Evolutionary conservation across 2,797 vertebrate genomes (phyloP), one percentile per base, ranked within the genome.

Genomic region (Taenioides sp.): DNA sequence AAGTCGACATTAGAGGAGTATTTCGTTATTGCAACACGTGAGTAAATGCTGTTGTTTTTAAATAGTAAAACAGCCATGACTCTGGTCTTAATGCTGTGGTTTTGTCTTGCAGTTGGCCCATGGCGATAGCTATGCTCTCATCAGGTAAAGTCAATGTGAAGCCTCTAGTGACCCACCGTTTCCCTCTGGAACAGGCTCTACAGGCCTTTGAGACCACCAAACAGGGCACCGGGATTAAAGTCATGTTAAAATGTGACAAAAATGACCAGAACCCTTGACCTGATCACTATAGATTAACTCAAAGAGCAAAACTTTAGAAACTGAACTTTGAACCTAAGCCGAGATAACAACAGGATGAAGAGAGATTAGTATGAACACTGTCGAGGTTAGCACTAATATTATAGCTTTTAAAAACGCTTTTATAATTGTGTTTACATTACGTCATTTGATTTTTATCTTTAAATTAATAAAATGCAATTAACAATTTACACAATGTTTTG

Each of bases 21-120:
- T 98, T 97, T 89, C 95, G 97, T 87, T 99, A 98, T 87, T 95
- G 97, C 88, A 99, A 99, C 85, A 99, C 97, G 97, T 99, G 84
- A 96, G 94, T 91, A 77, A 63, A 14, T n/a, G 16, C 69, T 10
- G 9, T 10, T 75, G 34, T 9, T 57, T 50, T 14, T 40, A 12
- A 61, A 23, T 0, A n/a, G 9, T 28, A 28, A 59, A 28, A 59
- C 65, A 67, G 67, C 25, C 63, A 2, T 50, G n/a, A 37, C 20
- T 16, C 34, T 64, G 34, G 1, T 43, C 62, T 43, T 40, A 63
- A 47, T 17, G 43, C 17, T n/a, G 4, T 27, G 52, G 67, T 17
- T 79, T 1, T 72, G 73, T 79, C 75, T 92, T 92, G 25, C 91
- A 99, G 98, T 77, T 99, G 97, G 97, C 98, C 97, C 0, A 91